Conservation (phyloP, 1,140 invertebrate species). For the Lordiphosa clarofinis region DNA sequence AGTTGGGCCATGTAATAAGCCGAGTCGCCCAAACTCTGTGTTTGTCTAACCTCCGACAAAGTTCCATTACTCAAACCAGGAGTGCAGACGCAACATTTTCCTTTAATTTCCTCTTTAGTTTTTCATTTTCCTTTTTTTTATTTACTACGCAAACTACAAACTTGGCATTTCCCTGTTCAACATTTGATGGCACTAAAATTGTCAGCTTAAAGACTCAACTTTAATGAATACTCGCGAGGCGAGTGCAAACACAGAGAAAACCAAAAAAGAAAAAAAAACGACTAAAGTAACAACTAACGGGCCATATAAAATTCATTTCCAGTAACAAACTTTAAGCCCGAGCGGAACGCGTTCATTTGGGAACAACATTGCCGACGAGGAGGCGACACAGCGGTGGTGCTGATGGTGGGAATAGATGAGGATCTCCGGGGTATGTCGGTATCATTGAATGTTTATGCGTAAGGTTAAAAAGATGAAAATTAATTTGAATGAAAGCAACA, state of each 20-base stretch:
- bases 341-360: slow-evolving; percentile 64
- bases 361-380: slow-evolving; percentile 20
- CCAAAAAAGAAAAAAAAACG: slow-evolving; percentile 1
- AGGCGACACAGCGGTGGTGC: slow-evolving; percentile 16
- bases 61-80: slow-evolving; percentile 70
- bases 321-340: slow-evolving; percentile 67
- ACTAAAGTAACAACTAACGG: slow-evolving; percentile 54
- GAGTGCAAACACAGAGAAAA: slow-evolving; percentile 51
- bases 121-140: slow-evolving; percentile 45
- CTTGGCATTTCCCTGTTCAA: slow-evolving; percentile 31
- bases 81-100: slow-evolving; percentile 61
- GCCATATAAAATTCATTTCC: slow-evolving; percentile 74
- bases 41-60: slow-evolving; percentile 35
- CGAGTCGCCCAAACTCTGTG: slow-evolving; percentile 31
- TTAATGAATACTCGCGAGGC: slow-evolving; percentile 64
- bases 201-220: slow-evolving; percentile 64
- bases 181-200: slow-evolving; percentile 28
- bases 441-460: slow-evolving; percentile 21
- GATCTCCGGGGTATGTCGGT: slow-evolving; percentile 20
- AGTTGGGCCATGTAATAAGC: slow-evolving; percentile 63
- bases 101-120: slow-evolving; percentile 73
- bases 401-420: slow-evolving; percentile 20
- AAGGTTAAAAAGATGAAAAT: not conserved
- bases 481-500: no score
- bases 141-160: slow-evolving; percentile 52